Percentiles rank a stretch among this genome's conserved stretches.
Conservation (phyloP, 2,113 vertebrate species). For the Cyanocitta stelleri region DNA sequence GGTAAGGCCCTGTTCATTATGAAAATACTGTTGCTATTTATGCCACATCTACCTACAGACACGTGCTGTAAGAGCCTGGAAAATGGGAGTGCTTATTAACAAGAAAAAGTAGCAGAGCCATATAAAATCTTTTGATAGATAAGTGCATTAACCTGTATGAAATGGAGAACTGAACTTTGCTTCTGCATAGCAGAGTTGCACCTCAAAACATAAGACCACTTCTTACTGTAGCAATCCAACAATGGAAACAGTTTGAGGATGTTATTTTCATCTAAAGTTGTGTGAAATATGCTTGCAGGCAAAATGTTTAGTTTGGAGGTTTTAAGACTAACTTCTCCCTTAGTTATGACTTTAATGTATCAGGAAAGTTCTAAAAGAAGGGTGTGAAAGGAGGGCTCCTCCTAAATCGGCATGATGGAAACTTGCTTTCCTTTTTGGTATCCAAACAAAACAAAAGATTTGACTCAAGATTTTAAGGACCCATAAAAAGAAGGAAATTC, state of each 20-base stretch:
- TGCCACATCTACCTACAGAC: neutral
- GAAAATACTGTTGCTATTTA: neutral
- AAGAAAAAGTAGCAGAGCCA: neutral
- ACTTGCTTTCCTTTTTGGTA: slow-evolving; percentile 9
- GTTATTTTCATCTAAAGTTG: neutral
- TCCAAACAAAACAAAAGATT: slow-evolving; percentile 37
- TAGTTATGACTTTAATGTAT: neutral
- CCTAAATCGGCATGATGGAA: neutral
- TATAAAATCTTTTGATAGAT: neutral
- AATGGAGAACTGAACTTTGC: neutral
- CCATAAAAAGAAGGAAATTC: slow-evolving; percentile 27
- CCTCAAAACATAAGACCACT: neutral
- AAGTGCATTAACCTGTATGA: neutral
- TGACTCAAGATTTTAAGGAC: slow-evolving; percentile 17
- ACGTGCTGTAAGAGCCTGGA: neutral
- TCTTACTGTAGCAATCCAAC: neutral
- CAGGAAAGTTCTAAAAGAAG: neutral
- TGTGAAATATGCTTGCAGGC: neutral
- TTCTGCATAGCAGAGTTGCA: neutral
- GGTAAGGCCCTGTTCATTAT: neutral
- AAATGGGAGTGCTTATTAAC: neutral
- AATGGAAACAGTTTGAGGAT: neutral
- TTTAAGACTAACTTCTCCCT: neutral
- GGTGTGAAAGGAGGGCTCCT: neutral
- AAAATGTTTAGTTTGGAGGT: neutral